A percentile compares a stretch with the other conserved stretches of the same genome.
These are phyloP conservation scores for Allygus modestus DNA, from an alignment of 2,888 invertebrate species.

Conservation along the genomic window DNA sequence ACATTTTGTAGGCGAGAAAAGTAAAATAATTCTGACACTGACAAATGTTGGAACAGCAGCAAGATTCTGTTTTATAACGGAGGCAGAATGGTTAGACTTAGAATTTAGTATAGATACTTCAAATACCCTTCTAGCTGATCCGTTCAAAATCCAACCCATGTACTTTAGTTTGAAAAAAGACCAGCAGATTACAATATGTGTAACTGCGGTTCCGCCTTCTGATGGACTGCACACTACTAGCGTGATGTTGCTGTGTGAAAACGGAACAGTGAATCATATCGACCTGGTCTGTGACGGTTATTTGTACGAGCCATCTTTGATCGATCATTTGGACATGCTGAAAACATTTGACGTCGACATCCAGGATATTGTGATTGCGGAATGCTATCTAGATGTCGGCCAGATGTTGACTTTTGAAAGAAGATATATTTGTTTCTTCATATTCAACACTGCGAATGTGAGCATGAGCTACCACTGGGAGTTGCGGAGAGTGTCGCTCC, in stretches of 20 bases:
- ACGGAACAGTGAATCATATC: neutral
- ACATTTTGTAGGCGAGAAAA: slow-evolving; percentile 15
- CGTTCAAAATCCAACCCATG: neutral
- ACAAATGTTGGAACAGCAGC: neutral
- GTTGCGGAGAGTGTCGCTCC: neutral
- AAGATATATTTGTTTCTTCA: neutral
- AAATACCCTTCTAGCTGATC: neutral
- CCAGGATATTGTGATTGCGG: neutral
- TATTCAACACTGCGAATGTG: neutral
- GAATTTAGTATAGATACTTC: slow-evolving; percentile 9
- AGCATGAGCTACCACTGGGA: slow-evolving; percentile 46
- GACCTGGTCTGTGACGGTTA: slow-evolving; percentile 7
- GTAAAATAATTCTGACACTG: neutral
- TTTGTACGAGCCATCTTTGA: slow-evolving; percentile 9
- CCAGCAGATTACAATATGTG: neutral
- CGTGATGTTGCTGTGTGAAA: slow-evolving; percentile 10
- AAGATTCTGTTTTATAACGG: slow-evolving; percentile 26
- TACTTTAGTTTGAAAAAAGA: neutral
- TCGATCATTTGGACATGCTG: neutral
- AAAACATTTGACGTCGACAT: slow-evolving; percentile 36
- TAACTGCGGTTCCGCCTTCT: neutral
- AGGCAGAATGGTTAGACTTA: slow-evolving; percentile 1
- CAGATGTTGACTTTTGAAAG: neutral
- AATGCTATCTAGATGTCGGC: slow-evolving; percentile 14
- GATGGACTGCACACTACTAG: slow-evolving; percentile 7